Base-by-base conservation (phyloP, 2,113 vertebrate genomes). In the Tichodroma muraria region DNA sequence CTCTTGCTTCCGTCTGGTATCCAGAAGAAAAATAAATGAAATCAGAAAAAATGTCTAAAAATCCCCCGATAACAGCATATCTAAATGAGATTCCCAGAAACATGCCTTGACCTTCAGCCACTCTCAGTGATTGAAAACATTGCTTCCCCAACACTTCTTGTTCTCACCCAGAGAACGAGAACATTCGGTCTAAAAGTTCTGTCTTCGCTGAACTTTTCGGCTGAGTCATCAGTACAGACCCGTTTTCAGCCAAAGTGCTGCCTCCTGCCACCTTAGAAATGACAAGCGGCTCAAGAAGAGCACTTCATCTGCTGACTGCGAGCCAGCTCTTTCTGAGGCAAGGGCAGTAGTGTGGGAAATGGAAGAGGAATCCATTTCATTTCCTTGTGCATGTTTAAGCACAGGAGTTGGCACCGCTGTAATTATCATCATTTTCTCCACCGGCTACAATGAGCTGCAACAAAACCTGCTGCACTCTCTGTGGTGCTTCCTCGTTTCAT, bases 1-100 rank as follows among this genome's bases (percentile, higher is more conserved):
- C 72, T 70, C 56, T 65, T 85, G 61, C n/a, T 77, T 75, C 84
- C 4, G 7, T 30, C 38, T 12, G 9, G 15, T 31, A 18, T 44
- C 54, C 42, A 71, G 78, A 79, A 56, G 40, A 57, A 72, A 89
- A 94, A 65, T 31, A 94, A 88, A 85, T 81, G 19, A 86, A 95
- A 93, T 81, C 77, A 85, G 77, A 45, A 93, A 69, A 93, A 94
- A 65, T 2, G 33, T 40, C 65, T 79, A 78, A 89, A 93, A 95
- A 81, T 80, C 63, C 88, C 63, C 50, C 0, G 13, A 82, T 94
- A 92, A 60, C 73, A 69, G 69, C 69, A 19, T 92, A 90, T 89
- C 90, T 92, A 94, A 92, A 93, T 54, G 53, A 84, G 68, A 85
- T 80, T 80, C 78, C 83, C 33, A 9, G 94, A 91, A 84, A 70